Conservation (phyloP, 2,888 invertebrate genomes). For the Cryptocephalus primarius region DNA sequence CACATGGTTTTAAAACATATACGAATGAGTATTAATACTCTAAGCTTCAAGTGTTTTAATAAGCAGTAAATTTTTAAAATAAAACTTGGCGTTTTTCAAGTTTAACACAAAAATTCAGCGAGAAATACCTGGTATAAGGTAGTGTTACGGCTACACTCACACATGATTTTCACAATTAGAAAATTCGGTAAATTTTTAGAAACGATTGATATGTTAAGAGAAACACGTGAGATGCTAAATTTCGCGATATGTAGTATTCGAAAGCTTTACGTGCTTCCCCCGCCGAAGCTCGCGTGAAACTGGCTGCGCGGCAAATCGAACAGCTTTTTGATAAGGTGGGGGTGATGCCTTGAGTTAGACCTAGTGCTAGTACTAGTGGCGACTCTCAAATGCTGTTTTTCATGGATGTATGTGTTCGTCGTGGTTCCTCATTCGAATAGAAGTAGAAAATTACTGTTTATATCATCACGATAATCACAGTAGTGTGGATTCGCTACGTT, state of each 20-base stretch:
- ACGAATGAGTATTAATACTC: too few relatives aligned
- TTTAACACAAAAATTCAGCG: too few relatives aligned
- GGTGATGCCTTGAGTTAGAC: slow-evolving; percentile 29
- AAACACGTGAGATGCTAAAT: slow-evolving; percentile 15
- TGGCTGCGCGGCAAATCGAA: slow-evolving; percentile 25
- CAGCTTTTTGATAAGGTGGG: slow-evolving; percentile 24
- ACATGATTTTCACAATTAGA: slow-evolving; percentile 1
- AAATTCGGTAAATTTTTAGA: background rate
- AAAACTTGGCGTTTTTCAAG: too few relatives aligned
- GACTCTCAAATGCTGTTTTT: slow-evolving; percentile 26
- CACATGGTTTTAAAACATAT: too few relatives aligned
- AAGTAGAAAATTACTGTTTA: background rate
- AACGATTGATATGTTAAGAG: background rate
- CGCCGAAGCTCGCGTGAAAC: slow-evolving; percentile 29
- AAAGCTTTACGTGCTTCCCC: slow-evolving; percentile 22
- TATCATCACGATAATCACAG: too few relatives aligned
- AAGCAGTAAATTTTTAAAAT: too few relatives aligned
- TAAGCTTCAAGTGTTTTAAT: too few relatives aligned
- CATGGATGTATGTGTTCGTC: slow-evolving; percentile 8
- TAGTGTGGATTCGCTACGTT: too few relatives aligned
- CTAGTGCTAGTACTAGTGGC: slow-evolving; percentile 16
- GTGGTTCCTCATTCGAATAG: background rate
- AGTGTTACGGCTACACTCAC: slow-evolving; percentile 1
- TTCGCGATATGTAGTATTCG: slow-evolving; percentile 4
- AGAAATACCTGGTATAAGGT: too few relatives aligned